These are phyloP conservation scores for Lycia hirtaria DNA, from an alignment of 2,888 invertebrate species.

Conservation along the genomic window DNA sequence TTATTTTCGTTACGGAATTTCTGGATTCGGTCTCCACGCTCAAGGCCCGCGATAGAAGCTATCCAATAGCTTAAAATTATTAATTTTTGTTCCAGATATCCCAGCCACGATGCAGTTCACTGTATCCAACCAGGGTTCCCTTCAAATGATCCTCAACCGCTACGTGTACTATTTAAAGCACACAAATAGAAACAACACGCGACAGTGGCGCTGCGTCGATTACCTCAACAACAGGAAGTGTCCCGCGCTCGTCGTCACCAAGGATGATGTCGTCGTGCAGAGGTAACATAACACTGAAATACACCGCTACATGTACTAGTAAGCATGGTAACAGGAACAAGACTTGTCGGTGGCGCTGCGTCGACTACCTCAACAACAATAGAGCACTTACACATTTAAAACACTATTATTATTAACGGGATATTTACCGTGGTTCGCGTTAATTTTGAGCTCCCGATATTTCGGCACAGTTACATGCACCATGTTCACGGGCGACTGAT, in stretches of 20 bases:
- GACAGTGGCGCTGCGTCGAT: conserved; percentile 79
- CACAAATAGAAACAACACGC: conserved; percentile 59
- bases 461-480: too few relatives aligned
- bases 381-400: too few relatives aligned
- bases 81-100: not conserved
- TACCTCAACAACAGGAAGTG: conserved; percentile 66
- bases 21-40: too few relatives aligned
- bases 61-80: too few relatives aligned
- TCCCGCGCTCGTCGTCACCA: conserved; percentile 71
- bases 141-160: conserved; percentile 78
- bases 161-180: conserved; percentile 76
- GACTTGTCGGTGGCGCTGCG: conserved; percentile 71
- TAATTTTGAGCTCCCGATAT: too few relatives aligned
- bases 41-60: too few relatives aligned
- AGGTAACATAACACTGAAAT: too few relatives aligned
- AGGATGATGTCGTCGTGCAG: conserved; percentile 61
- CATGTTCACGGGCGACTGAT: too few relatives aligned
- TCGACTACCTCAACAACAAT: not conserved
- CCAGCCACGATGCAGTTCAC: conserved; percentile 67
- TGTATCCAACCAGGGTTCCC: conserved; percentile 75
- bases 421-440: too few relatives aligned
- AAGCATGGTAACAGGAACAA: conserved; percentile 67
- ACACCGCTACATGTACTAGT: conserved; percentile 54
- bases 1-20: too few relatives aligned
- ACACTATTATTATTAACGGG: too few relatives aligned